Conservation (phyloP, 2,888 invertebrate genomes). For the Pogonocherus hispidulus region DNA sequence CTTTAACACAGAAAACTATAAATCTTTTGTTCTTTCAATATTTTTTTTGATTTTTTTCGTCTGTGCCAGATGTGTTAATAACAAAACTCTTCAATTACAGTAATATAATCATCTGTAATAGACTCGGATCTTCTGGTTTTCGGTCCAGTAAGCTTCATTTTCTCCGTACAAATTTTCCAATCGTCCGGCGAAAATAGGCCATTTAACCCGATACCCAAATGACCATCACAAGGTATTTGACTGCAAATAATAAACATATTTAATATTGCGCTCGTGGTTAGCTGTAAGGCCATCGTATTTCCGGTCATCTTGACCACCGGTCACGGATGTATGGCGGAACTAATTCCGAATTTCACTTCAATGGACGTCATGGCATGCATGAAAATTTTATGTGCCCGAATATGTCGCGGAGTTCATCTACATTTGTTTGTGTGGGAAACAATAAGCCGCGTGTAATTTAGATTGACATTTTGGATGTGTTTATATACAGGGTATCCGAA, state of each 20-base stretch:
- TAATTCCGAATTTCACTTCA: conserved; percentile 1
- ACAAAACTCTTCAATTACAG: too few relatives aligned
- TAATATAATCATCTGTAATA: too few relatives aligned
- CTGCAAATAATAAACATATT: background rate
- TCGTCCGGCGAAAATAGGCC: background rate
- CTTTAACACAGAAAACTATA: too few relatives aligned
- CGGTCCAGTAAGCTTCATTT: too few relatives aligned
- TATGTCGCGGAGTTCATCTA: background rate
- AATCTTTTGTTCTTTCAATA: too few relatives aligned
- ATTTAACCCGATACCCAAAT: background rate
- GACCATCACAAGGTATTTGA: background rate
- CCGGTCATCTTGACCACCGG: conserved; percentile 4
- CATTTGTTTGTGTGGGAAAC: background rate
- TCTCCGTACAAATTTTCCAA: too few relatives aligned
- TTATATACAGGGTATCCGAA: too few relatives aligned
- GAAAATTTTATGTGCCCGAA: background rate
- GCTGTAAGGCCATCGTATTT: background rate
- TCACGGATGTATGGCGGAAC: background rate
- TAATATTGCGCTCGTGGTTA: background rate
- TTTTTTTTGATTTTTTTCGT: too few relatives aligned
- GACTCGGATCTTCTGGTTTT: too few relatives aligned
- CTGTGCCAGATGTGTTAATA: too few relatives aligned
- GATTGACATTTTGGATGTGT: too few relatives aligned
- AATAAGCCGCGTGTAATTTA: too few relatives aligned
- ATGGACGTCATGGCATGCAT: background rate